Evolutionary conservation across 1,140 invertebrate species (phyloP), one percentile per base, ranked within the genome.

Genomic region (Archivesica marissinica): DNA sequence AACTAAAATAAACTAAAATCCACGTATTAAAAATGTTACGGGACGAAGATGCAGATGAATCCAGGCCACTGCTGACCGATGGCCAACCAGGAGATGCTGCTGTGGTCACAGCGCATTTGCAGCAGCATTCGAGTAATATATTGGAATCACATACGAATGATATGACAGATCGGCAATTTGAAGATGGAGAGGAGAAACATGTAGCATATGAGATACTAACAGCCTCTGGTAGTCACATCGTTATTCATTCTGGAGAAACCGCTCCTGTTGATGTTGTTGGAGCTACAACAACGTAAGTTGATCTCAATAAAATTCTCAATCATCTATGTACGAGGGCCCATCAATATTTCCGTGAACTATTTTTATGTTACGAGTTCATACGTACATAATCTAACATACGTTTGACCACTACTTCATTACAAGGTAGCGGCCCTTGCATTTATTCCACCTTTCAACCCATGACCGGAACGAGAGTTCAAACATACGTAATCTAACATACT

Each of bases 211-310:
- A 76, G 2, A 15, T 76, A 4, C 35, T 76, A 0, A 76, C 74
- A 9, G 44, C 74, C 3, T 76, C 74, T 59, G 74, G 74, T 17
- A 76, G 52, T 30, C 74, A 76, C 39, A 76, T 76, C 59, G 28
- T 76, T 30, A n/a, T 56, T 23, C 35, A 39, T 38, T 76, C 74
- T 39, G 74, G 41, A 59, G 74, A 76, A 39, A 9, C 38, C 4
- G 1, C 25, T 6, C 68, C 68, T 30, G 20, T 9, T 6, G 41
- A 72, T 28, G 15, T 23, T 1, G 7, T 44, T n/a, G 68, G n/a
- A 1, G 41, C 68, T 2, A 72, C 68, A 17, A 72, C 68, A 33
- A 72, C 68, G 68, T 72, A 50, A 72, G 68, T 33, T 50, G n/a
- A n/a, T n/a, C n/a, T n/a, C n/a, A n/a, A n/a, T n/a, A n/a, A n/a